Percentiles rank a stretch among this genome's conserved stretches.
phyloP scores from a whole-genome alignment of 2,113 vertebrate genomes.

The Todiramphus saurophagus region DNA sequence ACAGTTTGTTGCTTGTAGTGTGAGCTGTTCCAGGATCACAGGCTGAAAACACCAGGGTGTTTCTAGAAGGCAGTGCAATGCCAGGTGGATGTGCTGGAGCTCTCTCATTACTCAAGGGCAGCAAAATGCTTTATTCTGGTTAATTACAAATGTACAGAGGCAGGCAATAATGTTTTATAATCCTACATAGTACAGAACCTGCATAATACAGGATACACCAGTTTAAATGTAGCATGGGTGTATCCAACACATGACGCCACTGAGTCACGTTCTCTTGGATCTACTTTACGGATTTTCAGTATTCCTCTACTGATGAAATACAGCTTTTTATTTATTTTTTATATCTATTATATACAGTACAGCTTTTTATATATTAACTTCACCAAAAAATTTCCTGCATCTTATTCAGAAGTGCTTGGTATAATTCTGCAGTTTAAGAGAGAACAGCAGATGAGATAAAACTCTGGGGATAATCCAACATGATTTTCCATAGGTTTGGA shows the following conservation, averaged over 20 bases:
- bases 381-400: background rate
- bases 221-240: background rate
- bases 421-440: background rate
- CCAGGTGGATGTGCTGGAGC: background rate
- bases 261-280: background rate
- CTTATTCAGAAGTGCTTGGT: background rate
- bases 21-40: rapidly evolving
- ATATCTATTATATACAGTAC: no score
- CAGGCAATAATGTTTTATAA: background rate
- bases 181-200: background rate
- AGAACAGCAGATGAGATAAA: background rate
- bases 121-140: background rate
- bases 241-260: background rate
- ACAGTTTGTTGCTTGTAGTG: background rate
- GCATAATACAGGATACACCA: background rate
- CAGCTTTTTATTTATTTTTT: background rate
- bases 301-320: background rate
- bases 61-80: background rate
- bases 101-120: background rate
- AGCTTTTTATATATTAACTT: background rate
- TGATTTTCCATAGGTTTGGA: background rate
- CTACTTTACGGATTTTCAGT: background rate
- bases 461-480: background rate
- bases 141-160: background rate
- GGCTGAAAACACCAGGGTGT: background rate